Evolutionary conservation across 2,888 invertebrate species (phyloP).

Genomic region (Netelia virgata): DNA sequence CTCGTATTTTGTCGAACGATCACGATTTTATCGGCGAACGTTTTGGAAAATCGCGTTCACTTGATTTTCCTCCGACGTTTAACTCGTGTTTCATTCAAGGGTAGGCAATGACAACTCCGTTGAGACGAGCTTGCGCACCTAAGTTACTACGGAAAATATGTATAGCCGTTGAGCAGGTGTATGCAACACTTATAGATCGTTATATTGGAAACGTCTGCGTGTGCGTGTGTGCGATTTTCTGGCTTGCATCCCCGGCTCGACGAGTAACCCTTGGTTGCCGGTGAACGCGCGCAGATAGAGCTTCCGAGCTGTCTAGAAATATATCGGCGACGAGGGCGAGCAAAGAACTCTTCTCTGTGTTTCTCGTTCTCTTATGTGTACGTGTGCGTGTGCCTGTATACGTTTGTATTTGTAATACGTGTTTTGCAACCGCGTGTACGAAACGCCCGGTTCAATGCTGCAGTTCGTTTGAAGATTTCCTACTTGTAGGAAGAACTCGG

Average conservation of each 20-base stretch:
- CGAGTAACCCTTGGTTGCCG: slow-evolving; percentile 57
- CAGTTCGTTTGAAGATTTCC: slow-evolving; percentile 60
- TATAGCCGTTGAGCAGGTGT: slow-evolving; percentile 3
- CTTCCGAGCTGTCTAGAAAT: slow-evolving; percentile 70
- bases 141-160: slow-evolving; percentile 38
- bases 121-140: slow-evolving; percentile 55
- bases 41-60: slow-evolving; percentile 35
- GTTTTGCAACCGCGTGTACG: slow-evolving; percentile 62
- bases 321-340: slow-evolving; percentile 64
- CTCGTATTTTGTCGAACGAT: slow-evolving; percentile 20
- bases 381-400: neutral
- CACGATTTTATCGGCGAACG: slow-evolving; percentile 41
- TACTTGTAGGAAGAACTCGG: slow-evolving; percentile 56
- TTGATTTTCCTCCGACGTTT: slow-evolving; percentile 21
- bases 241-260: slow-evolving; percentile 67
- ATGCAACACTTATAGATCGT: slow-evolving; percentile 10
- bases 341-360: slow-evolving; percentile 55
- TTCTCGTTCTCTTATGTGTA: neutral
- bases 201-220: neutral
- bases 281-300: slow-evolving; percentile 64
- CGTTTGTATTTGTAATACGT: slow-evolving; percentile 38
- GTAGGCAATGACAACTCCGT: slow-evolving; percentile 71
- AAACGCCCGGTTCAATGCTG: slow-evolving; percentile 40
- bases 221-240: slow-evolving; percentile 48
- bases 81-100: slow-evolving; percentile 67